Evolutionary conservation across 1,140 invertebrate genomes (phyloP).

Genomic region (Patella vulgata): DNA sequence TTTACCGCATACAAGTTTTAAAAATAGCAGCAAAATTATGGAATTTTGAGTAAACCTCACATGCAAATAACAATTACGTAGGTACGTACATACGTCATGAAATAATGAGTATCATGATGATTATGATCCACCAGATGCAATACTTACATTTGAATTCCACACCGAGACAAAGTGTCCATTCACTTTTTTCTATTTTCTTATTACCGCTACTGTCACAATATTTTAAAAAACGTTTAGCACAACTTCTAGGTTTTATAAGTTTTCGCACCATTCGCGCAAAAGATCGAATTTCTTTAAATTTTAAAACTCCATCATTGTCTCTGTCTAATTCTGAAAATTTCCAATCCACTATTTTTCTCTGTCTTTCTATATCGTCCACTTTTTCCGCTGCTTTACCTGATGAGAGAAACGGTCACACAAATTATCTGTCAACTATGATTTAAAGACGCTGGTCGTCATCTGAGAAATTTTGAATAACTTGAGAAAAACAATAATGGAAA

Average conservation of each 20-base stretch:
- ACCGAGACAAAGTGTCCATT: constrained; percentile 86
- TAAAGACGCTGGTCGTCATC: no score
- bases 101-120: no score
- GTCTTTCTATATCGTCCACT: constrained; percentile 22
- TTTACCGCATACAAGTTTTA: no score
- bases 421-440: neutral
- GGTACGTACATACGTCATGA: neutral
- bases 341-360: constrained; percentile 75
- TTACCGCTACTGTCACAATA: constrained; percentile 86
- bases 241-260: constrained; percentile 86
- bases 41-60: no score
- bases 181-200: constrained; percentile 76
- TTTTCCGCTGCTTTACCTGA: no score
- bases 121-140: no score
- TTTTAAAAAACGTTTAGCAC: constrained; percentile 86
- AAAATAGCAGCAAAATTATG: no score
- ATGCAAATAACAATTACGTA: no score
- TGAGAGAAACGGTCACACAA: neutral
- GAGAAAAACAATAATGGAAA: neutral
- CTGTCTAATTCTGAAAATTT: constrained; percentile 85
- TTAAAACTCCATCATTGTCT: constrained; percentile 79
- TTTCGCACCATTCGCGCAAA: constrained; percentile 83
- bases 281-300: constrained; percentile 82
- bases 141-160: constrained; percentile 69
- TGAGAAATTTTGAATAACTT: no score